phyloP scores from a whole-genome alignment of 2,797 vertebrate genomes.

The Loriculus beryllinus region DNA sequence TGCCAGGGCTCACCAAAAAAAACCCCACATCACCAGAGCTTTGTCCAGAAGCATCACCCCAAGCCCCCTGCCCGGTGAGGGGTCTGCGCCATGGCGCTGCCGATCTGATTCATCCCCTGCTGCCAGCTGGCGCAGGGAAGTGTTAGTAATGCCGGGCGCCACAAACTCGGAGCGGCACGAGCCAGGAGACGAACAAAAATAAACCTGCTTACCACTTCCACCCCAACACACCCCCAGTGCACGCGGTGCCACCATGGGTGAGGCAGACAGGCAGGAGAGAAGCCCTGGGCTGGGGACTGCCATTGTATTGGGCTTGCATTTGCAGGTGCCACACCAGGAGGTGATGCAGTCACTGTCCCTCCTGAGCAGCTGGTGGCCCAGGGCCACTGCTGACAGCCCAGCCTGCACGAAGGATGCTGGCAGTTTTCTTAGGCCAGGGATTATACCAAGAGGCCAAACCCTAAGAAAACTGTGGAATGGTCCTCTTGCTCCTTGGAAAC shows the following conservation, averaged over 20 bases:
- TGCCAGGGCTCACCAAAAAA: neutral
- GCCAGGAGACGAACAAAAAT: conserved; percentile 48
- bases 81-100: neutral
- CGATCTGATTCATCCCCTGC: conserved; percentile 23
- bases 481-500: neutral
- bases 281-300: neutral
- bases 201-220: conserved; percentile 55
- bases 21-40: neutral
- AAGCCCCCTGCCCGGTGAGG: neutral
- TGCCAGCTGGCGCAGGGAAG: conserved; percentile 50
- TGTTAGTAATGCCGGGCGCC: neutral
- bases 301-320: rapidly evolving
- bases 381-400: neutral
- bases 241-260: neutral
- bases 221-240: neutral
- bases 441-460: neutral
- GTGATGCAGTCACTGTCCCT: neutral
- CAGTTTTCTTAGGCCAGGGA: neutral
- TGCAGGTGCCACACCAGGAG: rapidly evolving
- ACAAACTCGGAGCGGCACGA: conserved; percentile 1
- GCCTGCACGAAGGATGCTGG: neutral
- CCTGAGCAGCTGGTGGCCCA: neutral
- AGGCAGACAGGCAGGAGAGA: neutral
- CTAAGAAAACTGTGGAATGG: neutral
- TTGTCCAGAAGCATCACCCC: neutral